These are phyloP conservation scores for Scaptodrosophila latifasciaeformis DNA, from an alignment of 2,888 invertebrate species.

Conservation along the genomic window DNA sequence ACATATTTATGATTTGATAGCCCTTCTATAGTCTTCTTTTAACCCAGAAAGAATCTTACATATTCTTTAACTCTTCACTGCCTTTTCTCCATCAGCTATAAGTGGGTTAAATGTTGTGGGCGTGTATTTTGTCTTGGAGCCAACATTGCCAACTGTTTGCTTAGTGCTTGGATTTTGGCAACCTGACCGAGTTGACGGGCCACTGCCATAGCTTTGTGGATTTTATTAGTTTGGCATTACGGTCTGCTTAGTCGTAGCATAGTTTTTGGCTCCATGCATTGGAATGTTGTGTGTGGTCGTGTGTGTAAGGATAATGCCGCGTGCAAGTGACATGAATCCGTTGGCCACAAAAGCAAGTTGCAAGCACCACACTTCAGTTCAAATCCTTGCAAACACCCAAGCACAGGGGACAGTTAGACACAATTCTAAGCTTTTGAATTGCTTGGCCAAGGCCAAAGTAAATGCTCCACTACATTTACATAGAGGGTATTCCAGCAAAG, in stretches of 20 bases:
- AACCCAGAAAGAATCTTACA: conserved; percentile 10
- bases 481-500: no score
- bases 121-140: conserved; percentile 15
- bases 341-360: conserved; percentile 31
- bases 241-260: no score
- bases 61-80: conserved; percentile 10
- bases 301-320: background rate
- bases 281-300: background rate
- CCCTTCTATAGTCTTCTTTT: no score
- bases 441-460: no score
- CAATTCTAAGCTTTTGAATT: no score
- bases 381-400: conserved; percentile 8
- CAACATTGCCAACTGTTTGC: conserved; percentile 33
- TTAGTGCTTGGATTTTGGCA: conserved; percentile 29
- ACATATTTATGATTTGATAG: conserved; percentile 25
- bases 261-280: no score
- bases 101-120: conserved; percentile 26
- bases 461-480: no score
- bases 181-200: conserved; percentile 23
- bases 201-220: background rate
- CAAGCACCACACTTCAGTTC: conserved; percentile 23
- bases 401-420: background rate
- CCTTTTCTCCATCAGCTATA: no score
- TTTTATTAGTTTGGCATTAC: background rate
- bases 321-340: conserved; percentile 52